A percentile compares a stretch with the other conserved stretches of the same genome.
phyloP scores from a whole-genome alignment of 1,140 invertebrate species.

The Gryllus bimaculatus region DNA sequence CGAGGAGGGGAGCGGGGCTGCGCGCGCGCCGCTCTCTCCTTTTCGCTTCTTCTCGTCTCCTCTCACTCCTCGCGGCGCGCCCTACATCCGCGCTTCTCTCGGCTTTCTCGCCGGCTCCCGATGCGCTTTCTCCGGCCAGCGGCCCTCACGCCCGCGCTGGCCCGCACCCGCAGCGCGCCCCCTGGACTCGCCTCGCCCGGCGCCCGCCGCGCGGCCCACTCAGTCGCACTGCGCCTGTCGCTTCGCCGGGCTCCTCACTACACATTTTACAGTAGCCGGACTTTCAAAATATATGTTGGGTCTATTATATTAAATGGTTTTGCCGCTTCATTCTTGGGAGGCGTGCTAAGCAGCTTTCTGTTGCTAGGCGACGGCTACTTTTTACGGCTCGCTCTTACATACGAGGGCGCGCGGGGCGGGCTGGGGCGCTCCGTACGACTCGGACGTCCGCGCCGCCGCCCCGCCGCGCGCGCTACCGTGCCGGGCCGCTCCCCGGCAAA shows the following conservation, averaged over 20 bases:
- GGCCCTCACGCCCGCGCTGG: not conserved
- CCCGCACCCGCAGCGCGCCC: not conserved
- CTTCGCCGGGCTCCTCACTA: not conserved
- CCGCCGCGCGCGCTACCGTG: not conserved
- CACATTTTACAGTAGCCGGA: slow-evolving; percentile 15
- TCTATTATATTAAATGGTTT: slow-evolving; percentile 15
- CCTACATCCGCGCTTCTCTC: too few relatives aligned
- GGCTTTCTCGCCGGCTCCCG: too few relatives aligned
- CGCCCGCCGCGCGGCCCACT: too few relatives aligned
- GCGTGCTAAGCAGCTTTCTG: not conserved
- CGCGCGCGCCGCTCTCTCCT: not conserved
- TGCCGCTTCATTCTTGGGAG: slow-evolving; percentile 7
- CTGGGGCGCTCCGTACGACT: not conserved
- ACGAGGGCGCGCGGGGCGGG: not conserved
- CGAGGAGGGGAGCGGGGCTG: too few relatives aligned
- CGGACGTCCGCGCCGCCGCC: not conserved
- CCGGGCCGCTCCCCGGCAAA: not conserved
- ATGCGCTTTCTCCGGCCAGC: not conserved
- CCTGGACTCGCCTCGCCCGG: not conserved
- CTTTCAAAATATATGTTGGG: slow-evolving; percentile 16
- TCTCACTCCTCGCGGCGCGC: too few relatives aligned
- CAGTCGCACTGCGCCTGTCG: too few relatives aligned
- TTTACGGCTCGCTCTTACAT: slow-evolving; percentile 9
- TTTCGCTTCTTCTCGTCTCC: not conserved
- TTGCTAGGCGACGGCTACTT: slow-evolving; percentile 7